These are phyloP conservation scores for Drosophila mauritiana DNA, from an alignment of 1,140 invertebrate genomes.

Conservation along the genomic window DNA sequence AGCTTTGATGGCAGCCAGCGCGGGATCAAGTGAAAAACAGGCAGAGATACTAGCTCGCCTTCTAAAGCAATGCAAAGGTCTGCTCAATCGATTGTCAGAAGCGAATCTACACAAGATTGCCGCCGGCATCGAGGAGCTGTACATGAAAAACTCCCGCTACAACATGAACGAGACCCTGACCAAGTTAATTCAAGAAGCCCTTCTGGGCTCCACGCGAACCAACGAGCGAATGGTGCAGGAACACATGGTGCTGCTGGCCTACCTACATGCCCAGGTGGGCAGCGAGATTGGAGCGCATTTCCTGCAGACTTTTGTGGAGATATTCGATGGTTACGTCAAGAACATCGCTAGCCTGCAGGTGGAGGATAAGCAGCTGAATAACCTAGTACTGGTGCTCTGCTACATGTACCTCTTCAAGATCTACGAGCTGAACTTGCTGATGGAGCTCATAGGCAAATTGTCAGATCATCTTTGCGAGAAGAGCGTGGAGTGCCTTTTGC, in stretches of 20 bases:
- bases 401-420: slow-evolving; percentile 97
- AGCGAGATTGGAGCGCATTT: slow-evolving; percentile 91
- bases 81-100: slow-evolving; percentile 94
- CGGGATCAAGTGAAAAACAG: slow-evolving; percentile 85
- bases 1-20: slow-evolving; percentile 76
- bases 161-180: slow-evolving; percentile 93
- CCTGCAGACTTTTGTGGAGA: slow-evolving; percentile 75
- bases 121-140: slow-evolving; percentile 89
- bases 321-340: slow-evolving; percentile 87
- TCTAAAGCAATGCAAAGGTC: slow-evolving; percentile 93
- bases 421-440: slow-evolving; percentile 89
- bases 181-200: slow-evolving; percentile 88
- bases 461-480: slow-evolving; percentile 90
- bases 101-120: slow-evolving; percentile 94
- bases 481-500: slow-evolving; percentile 93
- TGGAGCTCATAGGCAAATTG: slow-evolving; percentile 90
- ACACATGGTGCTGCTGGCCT: slow-evolving; percentile 92
- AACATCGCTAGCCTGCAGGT: slow-evolving; percentile 85
- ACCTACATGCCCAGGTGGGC: slow-evolving; percentile 96
- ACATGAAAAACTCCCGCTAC: slow-evolving; percentile 91
- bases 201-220: slow-evolving; percentile 87
- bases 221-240: slow-evolving; percentile 94
- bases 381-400: slow-evolving; percentile 91
- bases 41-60: slow-evolving; percentile 88
- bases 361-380: slow-evolving; percentile 94